phyloP scores from a whole-genome alignment of 1,140 invertebrate genomes.

The Phymastichus coffea region DNA sequence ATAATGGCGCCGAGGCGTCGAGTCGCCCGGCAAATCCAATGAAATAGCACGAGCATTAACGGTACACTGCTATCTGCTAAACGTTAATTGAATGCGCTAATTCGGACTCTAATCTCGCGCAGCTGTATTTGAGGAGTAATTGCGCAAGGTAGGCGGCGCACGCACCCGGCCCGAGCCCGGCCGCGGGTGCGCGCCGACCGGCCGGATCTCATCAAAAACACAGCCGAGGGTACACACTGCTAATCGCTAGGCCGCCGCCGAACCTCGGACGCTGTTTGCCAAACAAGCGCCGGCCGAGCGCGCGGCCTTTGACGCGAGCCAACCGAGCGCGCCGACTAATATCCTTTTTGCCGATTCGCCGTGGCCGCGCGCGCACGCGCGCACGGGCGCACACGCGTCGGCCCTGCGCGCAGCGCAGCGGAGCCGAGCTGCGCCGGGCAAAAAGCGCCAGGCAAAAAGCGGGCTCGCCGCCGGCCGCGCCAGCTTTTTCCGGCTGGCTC shows the following conservation, averaged over 20 bases:
- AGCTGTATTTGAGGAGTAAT: slow-evolving; percentile 50
- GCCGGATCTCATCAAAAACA: slow-evolving; percentile 23
- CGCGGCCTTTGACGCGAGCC: too few relatives aligned
- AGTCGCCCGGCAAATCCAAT: slow-evolving; percentile 42
- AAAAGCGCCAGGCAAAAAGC: too few relatives aligned
- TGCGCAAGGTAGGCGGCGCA: slow-evolving; percentile 46
- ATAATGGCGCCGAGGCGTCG: slow-evolving; percentile 5
- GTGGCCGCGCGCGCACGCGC: too few relatives aligned
- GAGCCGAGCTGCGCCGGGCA: too few relatives aligned
- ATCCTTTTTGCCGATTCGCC: too few relatives aligned
- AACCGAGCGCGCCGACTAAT: too few relatives aligned
- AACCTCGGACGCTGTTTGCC: neutral
- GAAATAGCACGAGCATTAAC: slow-evolving; percentile 42
- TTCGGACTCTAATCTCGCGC: slow-evolving; percentile 47
- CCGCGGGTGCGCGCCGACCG: slow-evolving; percentile 22
- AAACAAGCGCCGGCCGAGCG: too few relatives aligned
- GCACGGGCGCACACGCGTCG: too few relatives aligned
- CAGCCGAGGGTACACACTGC: slow-evolving; percentile 19
- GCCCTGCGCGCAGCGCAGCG: too few relatives aligned
- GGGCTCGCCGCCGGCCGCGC: too few relatives aligned
- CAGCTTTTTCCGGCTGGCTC: too few relatives aligned
- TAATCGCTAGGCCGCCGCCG: too few relatives aligned
- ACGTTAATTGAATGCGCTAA: slow-evolving; percentile 54
- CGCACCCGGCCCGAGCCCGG: slow-evolving; percentile 18
- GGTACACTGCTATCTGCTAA: slow-evolving; percentile 37